A percentile compares a stretch with the other conserved stretches of the same genome.
These are phyloP conservation scores for Agrotis segetum DNA, from an alignment of 2,888 invertebrate species.

Conservation along the genomic window DNA sequence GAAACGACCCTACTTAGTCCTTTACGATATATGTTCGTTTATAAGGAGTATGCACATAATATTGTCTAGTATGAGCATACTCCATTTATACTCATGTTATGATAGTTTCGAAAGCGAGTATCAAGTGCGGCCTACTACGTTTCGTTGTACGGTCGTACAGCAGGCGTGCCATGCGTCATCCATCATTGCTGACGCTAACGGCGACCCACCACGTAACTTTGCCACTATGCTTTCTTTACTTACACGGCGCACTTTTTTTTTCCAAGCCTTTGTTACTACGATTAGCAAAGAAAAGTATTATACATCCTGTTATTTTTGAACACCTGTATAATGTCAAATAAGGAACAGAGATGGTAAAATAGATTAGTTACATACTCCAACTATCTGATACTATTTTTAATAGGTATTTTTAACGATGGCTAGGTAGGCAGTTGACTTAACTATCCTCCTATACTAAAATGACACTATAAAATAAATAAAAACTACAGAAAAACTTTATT, in stretches of 20 bases:
- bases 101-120: slow-evolving; percentile 65
- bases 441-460: slow-evolving; percentile 39
- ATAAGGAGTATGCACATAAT: no score
- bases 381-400: neutral
- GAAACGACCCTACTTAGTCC: no score
- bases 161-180: slow-evolving; percentile 65
- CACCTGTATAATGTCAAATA: slow-evolving; percentile 8
- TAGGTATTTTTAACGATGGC: slow-evolving; percentile 17
- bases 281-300: slow-evolving; percentile 29
- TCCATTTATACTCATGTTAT: slow-evolving; percentile 30
- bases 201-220: slow-evolving; percentile 69
- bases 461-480: slow-evolving; percentile 37
- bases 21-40: no score
- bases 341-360: neutral
- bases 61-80: no score
- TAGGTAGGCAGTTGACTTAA: slow-evolving; percentile 21
- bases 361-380: neutral
- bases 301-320: slow-evolving; percentile 20
- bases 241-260: slow-evolving; percentile 45
- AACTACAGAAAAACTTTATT: slow-evolving; percentile 39
- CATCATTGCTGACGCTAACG: slow-evolving; percentile 74
- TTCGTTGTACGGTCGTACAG: slow-evolving; percentile 53
- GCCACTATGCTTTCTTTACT: slow-evolving; percentile 68
- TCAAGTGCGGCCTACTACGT: slow-evolving; percentile 50
- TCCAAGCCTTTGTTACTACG: slow-evolving; percentile 44